Conservation (phyloP, 2,888 invertebrate species). For the Coenonympha arcania region DNA sequence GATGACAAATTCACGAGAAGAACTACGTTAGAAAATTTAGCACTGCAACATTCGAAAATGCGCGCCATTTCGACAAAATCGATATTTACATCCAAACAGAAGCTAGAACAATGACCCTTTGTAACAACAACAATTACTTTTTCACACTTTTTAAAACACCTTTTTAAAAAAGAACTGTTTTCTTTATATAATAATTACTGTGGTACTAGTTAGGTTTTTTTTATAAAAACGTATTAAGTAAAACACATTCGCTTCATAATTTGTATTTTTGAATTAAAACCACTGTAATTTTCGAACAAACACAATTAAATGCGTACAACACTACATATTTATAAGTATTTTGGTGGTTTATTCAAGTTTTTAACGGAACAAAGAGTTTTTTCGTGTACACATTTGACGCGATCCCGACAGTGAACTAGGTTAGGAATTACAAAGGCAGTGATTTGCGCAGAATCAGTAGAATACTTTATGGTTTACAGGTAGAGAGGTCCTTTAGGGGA, state of each 20-base stretch:
- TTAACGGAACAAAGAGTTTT: conserved; percentile 19
- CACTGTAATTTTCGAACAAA: not conserved
- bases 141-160: not conserved
- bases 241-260: not conserved
- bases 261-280: conserved; percentile 3
- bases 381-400: conserved; percentile 40
- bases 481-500: conserved; percentile 30
- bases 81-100: conserved; percentile 53
- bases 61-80: conserved; percentile 59
- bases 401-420: conserved; percentile 45
- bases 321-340: not conserved
- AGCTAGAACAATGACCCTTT: conserved; percentile 56
- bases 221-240: not conserved
- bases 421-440: conserved; percentile 56
- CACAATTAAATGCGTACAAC: not conserved
- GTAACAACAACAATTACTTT: conserved; percentile 32
- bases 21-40: conserved; percentile 10
- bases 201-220: not conserved
- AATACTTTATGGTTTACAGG: conserved; percentile 33
- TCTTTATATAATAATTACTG: not conserved
- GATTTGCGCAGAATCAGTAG: conserved; percentile 58
- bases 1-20: too few species aligned
- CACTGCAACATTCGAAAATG: conserved; percentile 40
- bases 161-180: not conserved
- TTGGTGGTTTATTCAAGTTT: not conserved